These are phyloP conservation scores for Diplolepis rosae DNA, from an alignment of 2,888 invertebrate genomes.

Conservation along the genomic window DNA sequence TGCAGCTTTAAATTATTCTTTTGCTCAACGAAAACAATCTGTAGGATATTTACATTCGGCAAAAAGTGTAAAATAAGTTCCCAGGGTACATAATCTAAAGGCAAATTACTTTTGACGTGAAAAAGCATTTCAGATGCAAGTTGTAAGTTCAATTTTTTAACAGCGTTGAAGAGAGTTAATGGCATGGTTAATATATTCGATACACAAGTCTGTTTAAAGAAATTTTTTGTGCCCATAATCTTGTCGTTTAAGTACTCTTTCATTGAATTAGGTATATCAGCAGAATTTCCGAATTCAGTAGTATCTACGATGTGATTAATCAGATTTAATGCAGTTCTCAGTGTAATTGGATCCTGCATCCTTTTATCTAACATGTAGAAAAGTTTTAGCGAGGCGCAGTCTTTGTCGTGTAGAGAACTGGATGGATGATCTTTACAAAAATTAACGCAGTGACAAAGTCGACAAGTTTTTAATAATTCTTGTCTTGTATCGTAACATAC, in stretches of 20 bases:
- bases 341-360: no score
- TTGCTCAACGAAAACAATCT: background rate
- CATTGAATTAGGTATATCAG: background rate
- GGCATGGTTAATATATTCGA: background rate
- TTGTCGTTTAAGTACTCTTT: background rate
- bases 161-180: background rate
- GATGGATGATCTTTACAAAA: conserved; percentile 10
- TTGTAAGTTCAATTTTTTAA: background rate
- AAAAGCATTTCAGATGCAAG: background rate
- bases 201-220: background rate
- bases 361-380: no score
- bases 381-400: no score
- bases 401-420: background rate
- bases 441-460: background rate
- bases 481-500: conserved; percentile 53
- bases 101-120: background rate
- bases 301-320: no score
- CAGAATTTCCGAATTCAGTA: background rate
- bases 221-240: background rate
- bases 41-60: background rate
- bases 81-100: no score
- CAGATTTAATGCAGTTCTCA: no score
- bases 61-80: background rate
- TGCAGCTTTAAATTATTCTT: background rate
- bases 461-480: conserved; percentile 52